phyloP scores from a whole-genome alignment of 2,797 vertebrate species.

The Poeciliopsis paucimaculata region DNA sequence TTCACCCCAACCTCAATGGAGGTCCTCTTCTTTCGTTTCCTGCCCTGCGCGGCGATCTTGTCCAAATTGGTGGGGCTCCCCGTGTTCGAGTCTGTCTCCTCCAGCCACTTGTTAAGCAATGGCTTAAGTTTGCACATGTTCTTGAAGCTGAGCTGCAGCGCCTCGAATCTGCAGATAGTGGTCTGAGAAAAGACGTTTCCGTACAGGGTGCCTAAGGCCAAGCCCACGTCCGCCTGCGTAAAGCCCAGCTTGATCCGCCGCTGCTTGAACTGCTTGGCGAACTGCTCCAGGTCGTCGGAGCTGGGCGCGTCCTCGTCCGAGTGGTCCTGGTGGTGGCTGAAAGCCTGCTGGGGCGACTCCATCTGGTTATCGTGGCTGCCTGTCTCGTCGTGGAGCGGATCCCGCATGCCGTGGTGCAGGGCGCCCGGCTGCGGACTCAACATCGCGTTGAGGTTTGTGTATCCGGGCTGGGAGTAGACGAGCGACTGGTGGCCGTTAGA shows the following conservation, averaged over 20 bases:
- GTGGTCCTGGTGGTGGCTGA: constrained; percentile 90
- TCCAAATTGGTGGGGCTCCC: constrained; percentile 98
- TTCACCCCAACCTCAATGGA: constrained; percentile 99
- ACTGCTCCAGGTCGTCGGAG: constrained; percentile 97
- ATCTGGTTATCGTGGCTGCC: constrained; percentile 89
- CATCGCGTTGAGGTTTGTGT: constrained; percentile 93
- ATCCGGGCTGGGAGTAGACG: constrained; percentile 93
- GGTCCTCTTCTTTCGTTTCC: constrained; percentile 99
- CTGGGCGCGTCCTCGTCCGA: constrained; percentile 94
- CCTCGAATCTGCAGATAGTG: constrained; percentile 96
- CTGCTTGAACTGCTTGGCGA: constrained; percentile 97
- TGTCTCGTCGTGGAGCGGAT: constrained; percentile 89
- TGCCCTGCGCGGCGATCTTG: constrained; percentile 98
- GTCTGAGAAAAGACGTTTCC: constrained; percentile 98
- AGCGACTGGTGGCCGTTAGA: constrained; percentile 91
- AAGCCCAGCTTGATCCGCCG: constrained; percentile 96
- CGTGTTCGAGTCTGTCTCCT: constrained; percentile 98
- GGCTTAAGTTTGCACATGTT: constrained; percentile 99
- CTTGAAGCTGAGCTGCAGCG: constrained; percentile 96
- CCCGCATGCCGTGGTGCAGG: constrained; percentile 93
- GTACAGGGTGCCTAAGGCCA: constrained; percentile 94
- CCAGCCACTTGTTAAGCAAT: constrained; percentile 98
- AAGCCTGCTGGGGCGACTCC: constrained; percentile 90
- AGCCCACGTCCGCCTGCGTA: constrained; percentile 95
- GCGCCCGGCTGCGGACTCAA: constrained; percentile 89